phyloP scores from a whole-genome alignment of 2,797 vertebrate species.

The Hirundo rustica region DNA sequence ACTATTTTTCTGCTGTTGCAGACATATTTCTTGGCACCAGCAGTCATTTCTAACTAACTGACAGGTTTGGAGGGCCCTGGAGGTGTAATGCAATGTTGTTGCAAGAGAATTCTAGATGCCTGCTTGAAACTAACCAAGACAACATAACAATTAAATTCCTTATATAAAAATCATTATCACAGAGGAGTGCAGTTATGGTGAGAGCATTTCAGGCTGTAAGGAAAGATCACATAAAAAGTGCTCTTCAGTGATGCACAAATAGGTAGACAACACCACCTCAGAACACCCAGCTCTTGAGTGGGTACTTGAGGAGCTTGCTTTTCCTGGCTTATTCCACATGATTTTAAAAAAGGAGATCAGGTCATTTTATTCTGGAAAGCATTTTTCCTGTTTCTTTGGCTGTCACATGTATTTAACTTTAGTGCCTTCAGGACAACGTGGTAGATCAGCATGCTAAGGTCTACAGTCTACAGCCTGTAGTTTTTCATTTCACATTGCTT shows the following conservation, averaged over 20 bases:
- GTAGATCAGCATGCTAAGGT: conserved; percentile 68
- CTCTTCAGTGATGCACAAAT: conserved; percentile 41
- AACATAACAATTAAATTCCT: conserved; percentile 46
- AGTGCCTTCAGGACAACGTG: conserved; percentile 74
- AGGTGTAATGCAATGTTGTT: neutral
- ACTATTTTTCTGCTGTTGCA: neutral
- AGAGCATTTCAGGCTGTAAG: conserved; percentile 51
- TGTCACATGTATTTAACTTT: conserved; percentile 74
- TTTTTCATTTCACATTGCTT: conserved; percentile 72
- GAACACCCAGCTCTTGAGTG: conserved; percentile 57
- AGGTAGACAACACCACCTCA: conserved; percentile 49
- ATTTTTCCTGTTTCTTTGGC: conserved; percentile 69
- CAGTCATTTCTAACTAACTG: neutral
- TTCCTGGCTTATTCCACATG: conserved; percentile 64
- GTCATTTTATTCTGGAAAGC: conserved; percentile 69
- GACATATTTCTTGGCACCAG: conserved; percentile 43
- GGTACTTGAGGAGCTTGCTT: conserved; percentile 64
- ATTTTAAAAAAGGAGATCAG: conserved; percentile 59
- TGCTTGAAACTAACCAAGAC: conserved; percentile 51
- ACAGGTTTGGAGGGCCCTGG: neutral
- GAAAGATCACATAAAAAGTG: conserved; percentile 49
- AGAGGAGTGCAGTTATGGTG: conserved; percentile 10
- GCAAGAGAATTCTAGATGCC: conserved; percentile 12
- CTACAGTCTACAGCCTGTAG: conserved; percentile 62
- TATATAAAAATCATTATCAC: conserved; percentile 40